Evolutionary conservation across 2,113 vertebrate genomes (phyloP).

Genomic region (Syrrhaptes paradoxus): DNA sequence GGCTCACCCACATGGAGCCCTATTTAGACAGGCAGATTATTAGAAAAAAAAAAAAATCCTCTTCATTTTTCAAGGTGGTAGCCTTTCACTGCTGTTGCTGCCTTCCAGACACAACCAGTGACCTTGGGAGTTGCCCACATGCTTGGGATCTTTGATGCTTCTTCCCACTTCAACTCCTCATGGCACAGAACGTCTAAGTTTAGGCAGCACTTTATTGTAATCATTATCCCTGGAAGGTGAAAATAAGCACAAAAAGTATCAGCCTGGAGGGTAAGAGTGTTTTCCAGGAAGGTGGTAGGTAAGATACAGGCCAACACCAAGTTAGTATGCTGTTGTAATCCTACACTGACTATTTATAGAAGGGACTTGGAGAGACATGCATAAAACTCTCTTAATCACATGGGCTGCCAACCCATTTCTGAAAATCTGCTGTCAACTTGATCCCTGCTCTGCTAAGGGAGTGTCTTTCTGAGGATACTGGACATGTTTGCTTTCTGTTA

Average conservation of each 20-base stretch:
- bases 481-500: slow-evolving; percentile 41
- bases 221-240: background rate
- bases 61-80: background rate
- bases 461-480: slow-evolving; percentile 20
- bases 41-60: background rate
- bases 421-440: slow-evolving; percentile 44
- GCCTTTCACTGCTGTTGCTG: background rate
- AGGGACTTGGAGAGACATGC: slow-evolving; percentile 18
- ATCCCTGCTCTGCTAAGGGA: slow-evolving; percentile 37
- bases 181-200: background rate
- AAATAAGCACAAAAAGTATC: slow-evolving; percentile 9
- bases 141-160: background rate
- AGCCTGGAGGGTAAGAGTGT: background rate
- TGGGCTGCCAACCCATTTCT: slow-evolving; percentile 34
- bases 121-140: accelerated
- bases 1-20: background rate
- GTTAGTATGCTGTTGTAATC: background rate
- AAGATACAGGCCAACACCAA: background rate
- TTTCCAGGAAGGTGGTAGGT: slow-evolving; percentile 30
- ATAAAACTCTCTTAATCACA: slow-evolving; percentile 25
- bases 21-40: background rate
- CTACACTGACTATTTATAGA: slow-evolving; percentile 45
- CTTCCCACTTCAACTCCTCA: background rate
- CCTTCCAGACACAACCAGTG: background rate
- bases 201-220: background rate